Evolutionary conservation across 1,140 invertebrate species (phyloP), one percentile per base, ranked within the genome.

Genomic region (Scaptomyza pallida): DNA sequence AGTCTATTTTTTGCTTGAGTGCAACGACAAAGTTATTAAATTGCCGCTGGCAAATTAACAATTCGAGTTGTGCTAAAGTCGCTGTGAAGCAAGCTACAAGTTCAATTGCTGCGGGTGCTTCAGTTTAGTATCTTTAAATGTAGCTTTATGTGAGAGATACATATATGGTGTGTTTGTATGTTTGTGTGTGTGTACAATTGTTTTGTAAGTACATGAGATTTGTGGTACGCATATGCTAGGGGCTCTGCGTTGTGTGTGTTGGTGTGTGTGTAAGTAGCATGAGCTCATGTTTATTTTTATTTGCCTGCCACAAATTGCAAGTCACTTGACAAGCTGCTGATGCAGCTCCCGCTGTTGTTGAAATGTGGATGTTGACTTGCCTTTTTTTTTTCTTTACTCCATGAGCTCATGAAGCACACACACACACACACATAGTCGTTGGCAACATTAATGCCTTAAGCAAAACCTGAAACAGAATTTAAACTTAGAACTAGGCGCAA

Each of bases 301-400:
- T 88, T 88, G 75, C 63, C 51, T 88, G 78, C 82, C 78, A 82
- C 78, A 88, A 89, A 88, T 73, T 90, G 89, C 89, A 90, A 90
- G 89, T 90, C 89, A 90, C 89, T 85, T 90, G 89, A 90, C 89
- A 90, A 90, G 89, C 89, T 90, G 89, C 85, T 90, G 89, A 90
- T 90, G 89, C 89, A 90, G 89, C 89, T 90, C 89, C 85, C 89
- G 89, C 89, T 90, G 89, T 89, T 90, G 89, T 86, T 90, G 85
- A 90, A 90, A 90, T 89, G 81, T 89, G 90, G 89, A 89, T 83
- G 89, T 90, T 90, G 89, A 89, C 89, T 90, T 81, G 80, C 86
- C 80, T 89, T 89, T 89, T 30, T 76, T n/a, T n/a, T n/a, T n/a
- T n/a, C n/a, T n/a, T n/a, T n/a, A n/a, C n/a, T 83, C 68, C 71